These are phyloP conservation scores for Coelinius sp. DNA, from an alignment of 2,888 invertebrate species.

Conservation along the genomic window DNA sequence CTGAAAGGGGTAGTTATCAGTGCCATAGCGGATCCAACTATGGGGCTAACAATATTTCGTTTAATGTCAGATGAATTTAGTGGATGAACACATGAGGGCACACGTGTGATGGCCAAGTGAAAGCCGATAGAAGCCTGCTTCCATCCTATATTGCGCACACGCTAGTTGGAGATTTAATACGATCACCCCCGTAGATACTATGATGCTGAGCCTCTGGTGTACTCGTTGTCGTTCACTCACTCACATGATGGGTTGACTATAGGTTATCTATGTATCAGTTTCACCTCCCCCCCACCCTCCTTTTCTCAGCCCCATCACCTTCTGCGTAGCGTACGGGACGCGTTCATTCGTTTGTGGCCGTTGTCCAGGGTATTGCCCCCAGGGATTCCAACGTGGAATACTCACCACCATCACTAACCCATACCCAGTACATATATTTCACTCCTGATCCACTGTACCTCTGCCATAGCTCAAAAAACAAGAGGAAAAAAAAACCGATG, in stretches of 20 bases:
- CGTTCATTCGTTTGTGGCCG: conserved; percentile 26
- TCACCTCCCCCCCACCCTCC: conserved; percentile 6
- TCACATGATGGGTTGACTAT: conserved; percentile 45
- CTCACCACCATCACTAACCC: not conserved
- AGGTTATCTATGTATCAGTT: conserved; percentile 23
- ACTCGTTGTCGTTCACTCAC: conserved; percentile 37
- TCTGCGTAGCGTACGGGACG: conserved; percentile 15
- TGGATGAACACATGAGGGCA: conserved; percentile 27
- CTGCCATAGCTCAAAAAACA: not conserved
- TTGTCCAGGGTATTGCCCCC: conserved; percentile 18
- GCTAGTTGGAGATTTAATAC: conserved; percentile 46
- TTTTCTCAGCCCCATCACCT: not conserved
- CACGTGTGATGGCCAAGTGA: conserved; percentile 35
- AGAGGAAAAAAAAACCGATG: conserved; percentile 23
- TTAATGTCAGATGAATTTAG: conserved; percentile 29
- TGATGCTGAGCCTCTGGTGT: conserved; percentile 32
- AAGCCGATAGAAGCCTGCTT: conserved; percentile 29
- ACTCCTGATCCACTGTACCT: too few species aligned
- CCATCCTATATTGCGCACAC: conserved; percentile 13
- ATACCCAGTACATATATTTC: conserved; percentile 13
- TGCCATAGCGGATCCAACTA: conserved; percentile 17
- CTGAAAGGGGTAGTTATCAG: conserved; percentile 33
- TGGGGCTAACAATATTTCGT: conserved; percentile 28
- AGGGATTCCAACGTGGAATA: conserved; percentile 2
- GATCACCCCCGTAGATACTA: conserved; percentile 43